These are phyloP conservation scores for Ctenochaetus hawaiiensis DNA, from an alignment of 2,797 vertebrate genomes.

Conservation along the genomic window DNA sequence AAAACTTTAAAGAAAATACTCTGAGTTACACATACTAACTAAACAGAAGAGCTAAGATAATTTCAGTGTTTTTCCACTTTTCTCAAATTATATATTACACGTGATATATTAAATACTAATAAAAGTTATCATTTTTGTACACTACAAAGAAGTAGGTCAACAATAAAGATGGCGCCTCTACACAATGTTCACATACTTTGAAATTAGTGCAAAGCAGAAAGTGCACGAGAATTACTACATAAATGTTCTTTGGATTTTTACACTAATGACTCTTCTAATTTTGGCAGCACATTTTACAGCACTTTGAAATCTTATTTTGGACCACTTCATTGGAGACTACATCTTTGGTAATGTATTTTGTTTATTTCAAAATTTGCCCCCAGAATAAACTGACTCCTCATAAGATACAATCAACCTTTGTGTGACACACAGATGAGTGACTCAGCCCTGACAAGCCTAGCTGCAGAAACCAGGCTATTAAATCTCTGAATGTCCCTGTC, in stretches of 20 bases:
- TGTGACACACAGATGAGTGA: conserved; percentile 31
- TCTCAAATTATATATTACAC: no score
- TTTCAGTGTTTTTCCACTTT: no score
- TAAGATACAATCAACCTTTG: background rate
- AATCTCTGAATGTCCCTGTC: conserved; percentile 42
- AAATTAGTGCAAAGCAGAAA: conserved; percentile 1
- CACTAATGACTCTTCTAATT: background rate
- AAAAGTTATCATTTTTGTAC: no score
- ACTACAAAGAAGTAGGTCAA: conserved; percentile 1
- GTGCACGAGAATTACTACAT: background rate
- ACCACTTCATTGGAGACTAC: background rate
- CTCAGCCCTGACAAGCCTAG: conserved; percentile 31
- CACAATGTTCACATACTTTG: background rate
- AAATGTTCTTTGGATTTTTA: background rate
- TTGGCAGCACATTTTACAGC: background rate
- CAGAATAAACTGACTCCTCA: background rate
- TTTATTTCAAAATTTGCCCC: background rate
- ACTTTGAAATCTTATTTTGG: background rate
- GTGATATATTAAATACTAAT: no score
- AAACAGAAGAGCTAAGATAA: no score
- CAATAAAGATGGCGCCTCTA: background rate
- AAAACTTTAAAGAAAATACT: no score
- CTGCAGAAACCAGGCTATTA: conserved; percentile 33
- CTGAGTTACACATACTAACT: no score
- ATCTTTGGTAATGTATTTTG: background rate